phyloP scores from a whole-genome alignment of 2,888 invertebrate species.

The Stenodera caucasica region DNA sequence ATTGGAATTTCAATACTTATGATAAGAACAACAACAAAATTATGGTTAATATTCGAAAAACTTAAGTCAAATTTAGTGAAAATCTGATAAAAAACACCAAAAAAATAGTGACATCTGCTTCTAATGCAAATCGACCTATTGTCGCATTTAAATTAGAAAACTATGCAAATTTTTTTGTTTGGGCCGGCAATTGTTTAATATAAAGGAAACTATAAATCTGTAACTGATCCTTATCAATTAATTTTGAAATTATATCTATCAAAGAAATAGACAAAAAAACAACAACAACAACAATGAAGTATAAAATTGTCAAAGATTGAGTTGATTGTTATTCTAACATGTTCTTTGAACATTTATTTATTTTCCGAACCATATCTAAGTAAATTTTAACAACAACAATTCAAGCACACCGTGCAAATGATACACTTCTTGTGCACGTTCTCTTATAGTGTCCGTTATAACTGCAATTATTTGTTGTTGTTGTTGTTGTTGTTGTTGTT shows the following conservation, averaged over 20 bases:
- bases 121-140: background rate
- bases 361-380: background rate
- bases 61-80: too few species aligned
- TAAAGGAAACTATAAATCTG: background rate
- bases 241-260: background rate
- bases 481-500: too few species aligned
- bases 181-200: background rate
- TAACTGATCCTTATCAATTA: background rate
- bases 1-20: too few species aligned
- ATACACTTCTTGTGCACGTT: conserved; percentile 34
- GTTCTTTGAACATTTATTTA: conserved; percentile 1
- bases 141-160: conserved; percentile 1
- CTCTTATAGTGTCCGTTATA: conserved; percentile 8
- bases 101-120: background rate
- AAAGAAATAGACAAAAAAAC: too few species aligned
- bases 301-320: conserved; percentile 5
- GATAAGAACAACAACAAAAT: too few species aligned
- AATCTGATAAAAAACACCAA: background rate
- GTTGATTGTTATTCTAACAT: background rate
- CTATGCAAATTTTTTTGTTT: background rate
- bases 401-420: conserved; percentile 21
- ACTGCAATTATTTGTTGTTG: conserved; percentile 16
- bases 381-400: conserved; percentile 7
- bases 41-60: too few species aligned
- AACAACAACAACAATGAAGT: background rate